Base-by-base conservation (phyloP, 2,797 vertebrate genomes). In the Schizothorax lantsangensis region DNA sequence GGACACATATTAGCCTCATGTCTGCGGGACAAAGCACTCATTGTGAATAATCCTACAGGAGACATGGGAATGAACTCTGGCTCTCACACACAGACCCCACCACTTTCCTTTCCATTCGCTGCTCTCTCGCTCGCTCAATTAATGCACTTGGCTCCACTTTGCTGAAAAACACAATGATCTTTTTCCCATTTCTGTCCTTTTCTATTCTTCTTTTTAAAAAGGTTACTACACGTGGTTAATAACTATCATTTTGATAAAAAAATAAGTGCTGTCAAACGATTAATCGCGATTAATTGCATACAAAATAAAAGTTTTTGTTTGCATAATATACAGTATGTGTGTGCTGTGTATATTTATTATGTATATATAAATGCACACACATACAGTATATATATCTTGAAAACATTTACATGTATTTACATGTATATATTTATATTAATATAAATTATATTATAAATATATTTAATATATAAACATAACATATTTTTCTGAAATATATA, bases 1-100 rank as follows among this genome's bases (percentile, higher is more conserved):
- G 88, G 80, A 88, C 83, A 89, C 87, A 91, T 89, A 92, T 89
- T 89, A 91, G 90, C 86, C 88, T 88, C 88, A 89, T 87, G 89
- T 86, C 79, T 73, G 52, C 64, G 43, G 81, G 68, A 92, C 91
- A 92, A 91, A 91, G 91, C 83, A 4, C 47, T 84, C 89, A 87
- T 89, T 92, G 90, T 92, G 86, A 86, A 89, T 83, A 89, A 90
- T 83, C 86, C 85, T 87, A 86, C 86, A 84, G 83, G 84, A 91
- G 86, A 90, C 88, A 90, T 92, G 88, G 79, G 86, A 91, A 88
- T 89, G 83, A 92, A 87, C 84, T 74, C 80, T 75, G 82, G 83
- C 83, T 83, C 81, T 64, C 62, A 38, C 54, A 89, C 78, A 54
- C 52, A 88, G 69, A 71, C 73, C 59, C 68, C 79, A 40, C 26